Conservation (phyloP, 2,797 vertebrate species). For the Diceros bicornis region DNA sequence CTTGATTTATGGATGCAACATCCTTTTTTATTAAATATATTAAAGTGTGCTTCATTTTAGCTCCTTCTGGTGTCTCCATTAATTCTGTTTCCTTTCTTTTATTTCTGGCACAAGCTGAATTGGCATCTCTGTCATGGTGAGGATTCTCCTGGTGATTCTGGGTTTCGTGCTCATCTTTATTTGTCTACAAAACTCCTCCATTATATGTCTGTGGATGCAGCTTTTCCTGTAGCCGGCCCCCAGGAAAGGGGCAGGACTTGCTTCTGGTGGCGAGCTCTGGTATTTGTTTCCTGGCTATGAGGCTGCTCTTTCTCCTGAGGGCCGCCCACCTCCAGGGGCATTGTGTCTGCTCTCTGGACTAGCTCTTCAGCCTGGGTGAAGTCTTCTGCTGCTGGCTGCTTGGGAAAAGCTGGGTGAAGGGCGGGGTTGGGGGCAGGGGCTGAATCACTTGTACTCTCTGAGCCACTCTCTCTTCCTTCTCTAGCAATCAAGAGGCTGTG, state of each 20-base stretch:
- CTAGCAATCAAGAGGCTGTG: not conserved
- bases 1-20: not conserved
- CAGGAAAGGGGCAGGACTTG: not conserved
- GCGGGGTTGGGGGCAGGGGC: not conserved
- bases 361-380: not conserved
- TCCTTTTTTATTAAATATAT: not conserved
- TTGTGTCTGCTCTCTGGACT: not conserved
- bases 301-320: not conserved
- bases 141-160: not conserved
- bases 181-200: not conserved
- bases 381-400: not conserved
- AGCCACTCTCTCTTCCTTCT: not conserved
- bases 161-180: not conserved
- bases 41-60: not conserved
- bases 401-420: not conserved
- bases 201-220: not conserved
- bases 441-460: too few species aligned
- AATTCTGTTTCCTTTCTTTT: not conserved
- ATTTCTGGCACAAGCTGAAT: not conserved
- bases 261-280: not conserved
- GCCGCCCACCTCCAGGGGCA: not conserved
- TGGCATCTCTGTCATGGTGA: not conserved
- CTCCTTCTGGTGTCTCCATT: not conserved
- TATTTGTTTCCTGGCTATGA: not conserved
- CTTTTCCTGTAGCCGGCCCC: not conserved